Evolutionary conservation across 2,797 vertebrate species (phyloP), one percentile per base, ranked within the genome.

Genomic region (Neosilurus hyrtlii): DNA sequence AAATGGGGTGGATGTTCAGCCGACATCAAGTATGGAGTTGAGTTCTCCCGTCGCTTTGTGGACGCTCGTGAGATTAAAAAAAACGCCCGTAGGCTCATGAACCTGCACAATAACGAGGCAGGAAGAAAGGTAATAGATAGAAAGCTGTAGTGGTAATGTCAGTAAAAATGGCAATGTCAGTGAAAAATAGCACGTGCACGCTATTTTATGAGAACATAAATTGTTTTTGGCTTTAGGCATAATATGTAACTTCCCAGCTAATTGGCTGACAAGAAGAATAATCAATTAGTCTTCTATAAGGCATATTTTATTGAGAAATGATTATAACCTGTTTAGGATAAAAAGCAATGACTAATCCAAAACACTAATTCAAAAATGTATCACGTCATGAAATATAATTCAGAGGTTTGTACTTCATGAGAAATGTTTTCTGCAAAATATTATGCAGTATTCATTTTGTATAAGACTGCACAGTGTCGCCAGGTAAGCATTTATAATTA

Each of bases 1-100:
- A 98, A 97, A 91, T 99, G 98, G 98, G 98, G 98, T 61, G 98
- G 98, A 92, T 99, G 98, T 93, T 99, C 98, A 0, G 97, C 97
- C 0, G 97, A 99, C 67, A 95, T 99, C 86, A 97, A 97, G 92
- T 99, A 99, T 1, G 98, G 98, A 84, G 95, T 99, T 81, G 97
- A 99, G 90, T 99, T 99, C 94, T 99, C 98, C 75, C 94, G 96
- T 66, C 97, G 96, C 90, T 99, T 99, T 83, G 97, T 99, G 72
- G 98, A 99, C 26, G 97, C 98, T 77, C 94, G 97, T 0, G 98
- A 99, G 94, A 97, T 99, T 85, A 97, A 96, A 94, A 98, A 99
- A 92, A 99, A 97, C 35, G 97, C 97, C 18, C 93, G 98, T 43
- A 95, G 97, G 83, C 96, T 99, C 88, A 99, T 99, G 98, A 99